A percentile compares a stretch with the other conserved stretches of the same genome.
Conservation (phyloP, 2,797 vertebrate genomes). For the Enteromius argenteus region DNA sequence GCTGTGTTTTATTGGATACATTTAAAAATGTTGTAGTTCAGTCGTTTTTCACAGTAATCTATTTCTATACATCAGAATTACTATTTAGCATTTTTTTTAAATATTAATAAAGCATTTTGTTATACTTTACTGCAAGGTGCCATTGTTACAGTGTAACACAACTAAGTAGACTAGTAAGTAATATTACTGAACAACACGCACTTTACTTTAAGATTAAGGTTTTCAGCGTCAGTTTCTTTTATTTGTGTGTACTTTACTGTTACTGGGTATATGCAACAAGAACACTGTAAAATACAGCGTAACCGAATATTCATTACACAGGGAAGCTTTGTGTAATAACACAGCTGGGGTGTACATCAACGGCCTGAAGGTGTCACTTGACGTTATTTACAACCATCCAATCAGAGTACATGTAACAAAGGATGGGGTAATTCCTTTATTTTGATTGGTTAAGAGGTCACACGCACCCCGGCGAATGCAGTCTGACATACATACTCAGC, state of each 20-base stretch:
- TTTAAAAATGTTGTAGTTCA: not conserved
- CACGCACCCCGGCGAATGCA: not conserved
- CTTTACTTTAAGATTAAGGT: not conserved
- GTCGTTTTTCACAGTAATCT: not conserved
- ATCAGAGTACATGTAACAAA: conserved; percentile 17
- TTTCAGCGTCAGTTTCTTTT: not conserved
- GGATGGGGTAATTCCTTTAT: not conserved
- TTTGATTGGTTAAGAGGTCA: conserved; percentile 13
- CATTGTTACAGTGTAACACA: not conserved
- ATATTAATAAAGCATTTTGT: not conserved
- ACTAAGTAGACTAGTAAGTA: not conserved
- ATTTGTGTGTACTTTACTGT: not conserved
- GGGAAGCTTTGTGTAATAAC: not conserved
- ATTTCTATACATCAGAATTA: not conserved
- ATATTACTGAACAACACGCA: not conserved
- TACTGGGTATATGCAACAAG: not conserved
- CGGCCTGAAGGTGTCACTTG: conserved; percentile 2
- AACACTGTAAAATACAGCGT: not conserved
- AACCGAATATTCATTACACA: not conserved
- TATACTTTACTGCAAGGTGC: not conserved
- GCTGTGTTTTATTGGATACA: not conserved
- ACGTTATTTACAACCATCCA: conserved; percentile 5
- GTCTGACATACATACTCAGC: conserved; percentile 8
- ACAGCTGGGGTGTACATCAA: not conserved
- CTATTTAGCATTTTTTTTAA: not conserved